Conservation (phyloP, 2,888 invertebrate species). For the Lamellibrachia satsuma region DNA sequence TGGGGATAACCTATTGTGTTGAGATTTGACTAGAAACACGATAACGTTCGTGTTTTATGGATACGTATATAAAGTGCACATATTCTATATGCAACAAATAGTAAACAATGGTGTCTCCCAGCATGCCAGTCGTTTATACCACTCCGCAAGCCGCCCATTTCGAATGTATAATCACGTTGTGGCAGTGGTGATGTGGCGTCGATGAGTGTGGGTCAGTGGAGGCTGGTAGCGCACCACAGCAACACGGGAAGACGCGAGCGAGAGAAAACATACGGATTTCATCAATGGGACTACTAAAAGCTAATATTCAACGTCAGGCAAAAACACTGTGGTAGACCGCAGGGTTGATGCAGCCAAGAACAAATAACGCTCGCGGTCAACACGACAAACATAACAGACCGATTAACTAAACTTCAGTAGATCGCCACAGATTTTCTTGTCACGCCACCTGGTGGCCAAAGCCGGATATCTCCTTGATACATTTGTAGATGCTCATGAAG, state of each 20-base stretch:
- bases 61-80: too few species aligned
- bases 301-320: neutral
- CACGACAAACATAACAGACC: neutral
- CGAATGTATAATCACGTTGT: too few species aligned
- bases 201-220: too few species aligned
- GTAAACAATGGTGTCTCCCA: too few species aligned
- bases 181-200: too few species aligned
- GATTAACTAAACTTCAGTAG: neutral
- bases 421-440: neutral
- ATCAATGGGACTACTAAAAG: neutral
- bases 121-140: too few species aligned
- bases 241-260: neutral
- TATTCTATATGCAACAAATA: too few species aligned
- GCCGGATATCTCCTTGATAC: slow-evolving; percentile 48
- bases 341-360: neutral
- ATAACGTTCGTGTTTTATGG: too few species aligned
- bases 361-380: neutral
- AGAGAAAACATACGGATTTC: neutral
- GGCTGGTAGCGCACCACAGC: too few species aligned
- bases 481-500: slow-evolving; percentile 54
- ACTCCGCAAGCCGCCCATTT: too few species aligned
- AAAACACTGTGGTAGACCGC: neutral
- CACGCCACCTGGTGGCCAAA: slow-evolving; percentile 37
- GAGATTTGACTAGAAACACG: too few species aligned
- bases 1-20: too few species aligned